phyloP scores from a whole-genome alignment of 2,888 invertebrate genomes.

The Oxytorus armatus region DNA sequence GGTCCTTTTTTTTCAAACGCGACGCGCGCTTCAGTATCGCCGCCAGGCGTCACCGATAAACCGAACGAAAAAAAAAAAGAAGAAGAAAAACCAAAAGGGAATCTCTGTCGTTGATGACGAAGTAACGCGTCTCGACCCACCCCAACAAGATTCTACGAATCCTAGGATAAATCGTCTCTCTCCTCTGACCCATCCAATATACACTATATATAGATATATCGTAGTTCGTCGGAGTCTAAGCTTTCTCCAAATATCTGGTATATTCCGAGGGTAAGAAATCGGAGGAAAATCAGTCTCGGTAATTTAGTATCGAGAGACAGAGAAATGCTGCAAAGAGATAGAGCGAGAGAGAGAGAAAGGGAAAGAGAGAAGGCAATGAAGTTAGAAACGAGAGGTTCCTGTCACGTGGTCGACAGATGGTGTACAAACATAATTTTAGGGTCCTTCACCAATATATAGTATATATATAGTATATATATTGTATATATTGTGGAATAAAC shows the following conservation, averaged over 20 bases:
- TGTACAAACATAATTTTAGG: slow-evolving; percentile 64
- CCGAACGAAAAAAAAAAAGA: slow-evolving; percentile 36
- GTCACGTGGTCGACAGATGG: slow-evolving; percentile 80
- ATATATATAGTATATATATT: slow-evolving; percentile 9
- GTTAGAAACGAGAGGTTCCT: slow-evolving; percentile 63
- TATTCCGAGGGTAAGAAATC: slow-evolving; percentile 45
- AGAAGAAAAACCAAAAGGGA: slow-evolving; percentile 43
- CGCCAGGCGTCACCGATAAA: slow-evolving; percentile 60
- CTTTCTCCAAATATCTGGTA: slow-evolving; percentile 56
- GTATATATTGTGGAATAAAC: slow-evolving; percentile 49
- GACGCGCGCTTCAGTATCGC: not conserved
- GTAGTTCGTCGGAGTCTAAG: slow-evolving; percentile 23
- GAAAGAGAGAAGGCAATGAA: slow-evolving; percentile 51
- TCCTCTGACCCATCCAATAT: slow-evolving; percentile 37
- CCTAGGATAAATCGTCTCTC: slow-evolving; percentile 59
- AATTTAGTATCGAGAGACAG: slow-evolving; percentile 62
- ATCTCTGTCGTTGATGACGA: slow-evolving; percentile 49
- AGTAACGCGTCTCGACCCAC: slow-evolving; percentile 41
- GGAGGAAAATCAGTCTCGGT: slow-evolving; percentile 58
- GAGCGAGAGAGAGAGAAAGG: slow-evolving; percentile 26
- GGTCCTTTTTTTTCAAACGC: too few species aligned
- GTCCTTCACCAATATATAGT: slow-evolving; percentile 34
- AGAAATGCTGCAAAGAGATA: too few species aligned
- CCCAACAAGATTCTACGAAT: slow-evolving; percentile 61
- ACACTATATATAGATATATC: slow-evolving; percentile 40